Conservation (phyloP, 2,113 vertebrate species). For the Laticauda laticaudata region DNA sequence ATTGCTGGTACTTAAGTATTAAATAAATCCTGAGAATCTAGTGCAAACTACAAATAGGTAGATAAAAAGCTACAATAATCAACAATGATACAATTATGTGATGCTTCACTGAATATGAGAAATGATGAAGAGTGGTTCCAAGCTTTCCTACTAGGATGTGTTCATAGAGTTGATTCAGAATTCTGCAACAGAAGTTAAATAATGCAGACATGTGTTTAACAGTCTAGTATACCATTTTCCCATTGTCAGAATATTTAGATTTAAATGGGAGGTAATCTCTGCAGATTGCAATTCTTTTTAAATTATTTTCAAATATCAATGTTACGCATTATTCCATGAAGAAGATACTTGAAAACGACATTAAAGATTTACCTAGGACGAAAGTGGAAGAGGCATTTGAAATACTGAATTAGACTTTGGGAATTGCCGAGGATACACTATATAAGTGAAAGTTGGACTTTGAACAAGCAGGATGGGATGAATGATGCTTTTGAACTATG, state of each 20-base stretch:
- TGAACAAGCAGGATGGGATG: neutral
- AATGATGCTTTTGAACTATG: neutral
- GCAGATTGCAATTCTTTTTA: neutral
- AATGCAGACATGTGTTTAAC: constrained; percentile 1
- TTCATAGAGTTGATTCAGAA: constrained; percentile 18
- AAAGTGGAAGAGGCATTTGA: neutral
- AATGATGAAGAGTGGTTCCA: constrained; percentile 21
- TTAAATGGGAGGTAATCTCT: neutral
- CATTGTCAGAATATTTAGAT: constrained; percentile 3
- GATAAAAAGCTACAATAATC: constrained; percentile 20
- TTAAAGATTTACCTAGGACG: neutral
- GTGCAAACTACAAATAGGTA: constrained; percentile 30
- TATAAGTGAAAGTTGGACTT: neutral
- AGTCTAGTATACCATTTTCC: constrained; percentile 6
- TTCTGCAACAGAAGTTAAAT: constrained; percentile 35
- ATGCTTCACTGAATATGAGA: neutral
- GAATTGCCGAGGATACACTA: neutral
- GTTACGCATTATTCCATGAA: neutral
- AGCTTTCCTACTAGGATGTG: neutral
- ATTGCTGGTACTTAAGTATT: neutral
- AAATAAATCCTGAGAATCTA: neutral
- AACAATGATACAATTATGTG: constrained; percentile 24
- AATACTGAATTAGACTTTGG: neutral
- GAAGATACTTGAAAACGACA: neutral
- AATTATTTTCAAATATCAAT: neutral